Evolutionary conservation across 2,113 vertebrate genomes (phyloP), one percentile per base, ranked within the genome.

Genomic region (Psophia crepitans): DNA sequence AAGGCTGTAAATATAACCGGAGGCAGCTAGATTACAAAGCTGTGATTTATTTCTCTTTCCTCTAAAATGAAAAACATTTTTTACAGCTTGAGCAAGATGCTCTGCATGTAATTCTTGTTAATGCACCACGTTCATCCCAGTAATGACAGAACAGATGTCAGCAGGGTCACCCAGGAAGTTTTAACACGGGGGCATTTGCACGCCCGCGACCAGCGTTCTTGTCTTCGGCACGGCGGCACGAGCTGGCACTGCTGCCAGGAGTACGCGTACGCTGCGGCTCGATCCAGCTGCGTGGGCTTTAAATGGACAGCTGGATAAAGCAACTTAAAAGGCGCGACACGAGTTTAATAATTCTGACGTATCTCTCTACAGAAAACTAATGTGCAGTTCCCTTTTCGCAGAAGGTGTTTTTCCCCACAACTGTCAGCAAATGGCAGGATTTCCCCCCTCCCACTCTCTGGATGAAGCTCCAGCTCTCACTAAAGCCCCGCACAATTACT

Each of bases 211-310:
- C 53, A 17, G 4, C 2, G 2, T 11, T n/a, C 43, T 3, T 0
- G 0, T 7, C 35, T 51, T 32, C 15, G 77, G 56, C 21, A 49
- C 0, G 37, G 71, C 75, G 63, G 75, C 66, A 73, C 35, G 4
- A 0, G 18, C 39, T 20, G 51, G 80, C 73, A 22, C 64, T 49
- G 37, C 69, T 41, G 60, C 15, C 37, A 6, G 49, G 24, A 78
- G 19, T 6, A 43, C 1, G 3, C 2, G 1, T 20, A 30, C 2
- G 15, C 60, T 32, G 15, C 37, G 0, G 0, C 51, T 33, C 4
- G 14, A 14, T 19, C 63, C 71, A 37, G 66, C 26, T 19, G 30
- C 1, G 7, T 8, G 19, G 51, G 32, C 56, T 66, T 43, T 37
- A 27, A 61, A 22, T 28, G 13, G 70, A 20, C 30, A 9, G 27